Conservation (phyloP, 1,140 invertebrate genomes). For the Drosophila lini region DNA sequence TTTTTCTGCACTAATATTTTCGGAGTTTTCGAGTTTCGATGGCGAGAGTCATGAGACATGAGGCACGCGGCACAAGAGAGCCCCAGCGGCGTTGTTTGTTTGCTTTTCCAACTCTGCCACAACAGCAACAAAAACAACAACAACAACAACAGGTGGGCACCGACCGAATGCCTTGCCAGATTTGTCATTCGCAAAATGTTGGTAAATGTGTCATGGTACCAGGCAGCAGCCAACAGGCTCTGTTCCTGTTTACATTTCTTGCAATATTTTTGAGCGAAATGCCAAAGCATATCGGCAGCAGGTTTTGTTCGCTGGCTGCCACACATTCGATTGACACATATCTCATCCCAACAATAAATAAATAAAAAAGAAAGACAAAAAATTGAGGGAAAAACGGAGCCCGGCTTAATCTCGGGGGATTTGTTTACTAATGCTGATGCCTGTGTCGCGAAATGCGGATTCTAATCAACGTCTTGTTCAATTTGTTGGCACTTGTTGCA, state of each 20-base stretch:
- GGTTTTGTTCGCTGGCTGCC: constrained; percentile 42
- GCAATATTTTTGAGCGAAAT: constrained; percentile 60
- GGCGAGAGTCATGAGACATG: constrained; percentile 32
- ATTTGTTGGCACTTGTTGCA: constrained; percentile 36
- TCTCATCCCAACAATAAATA: constrained; percentile 35
- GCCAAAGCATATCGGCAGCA: constrained; percentile 53
- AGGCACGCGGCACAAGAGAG: constrained; percentile 39
- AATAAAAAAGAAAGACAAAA: background rate
- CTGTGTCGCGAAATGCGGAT: constrained; percentile 30
- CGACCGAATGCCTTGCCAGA: constrained; percentile 56
- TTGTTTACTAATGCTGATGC: constrained; percentile 30
- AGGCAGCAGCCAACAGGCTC: constrained; percentile 26
- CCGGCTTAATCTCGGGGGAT: constrained; percentile 22
- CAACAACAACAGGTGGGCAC: constrained; percentile 43
- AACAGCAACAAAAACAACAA: constrained; percentile 3
- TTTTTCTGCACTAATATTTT: background rate
- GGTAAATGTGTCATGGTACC: constrained; percentile 21
- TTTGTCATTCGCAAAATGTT: constrained; percentile 64
- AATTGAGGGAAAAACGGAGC: background rate
- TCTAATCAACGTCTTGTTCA: constrained; percentile 62
- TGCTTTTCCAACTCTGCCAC: constrained; percentile 50
- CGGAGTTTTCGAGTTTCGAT: background rate
- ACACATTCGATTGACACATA: constrained; percentile 66
- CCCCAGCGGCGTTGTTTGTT: constrained; percentile 59
- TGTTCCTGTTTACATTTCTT: constrained; percentile 80